Conservation (phyloP, 2,888 invertebrate species). For the Mythimna loreyi region DNA sequence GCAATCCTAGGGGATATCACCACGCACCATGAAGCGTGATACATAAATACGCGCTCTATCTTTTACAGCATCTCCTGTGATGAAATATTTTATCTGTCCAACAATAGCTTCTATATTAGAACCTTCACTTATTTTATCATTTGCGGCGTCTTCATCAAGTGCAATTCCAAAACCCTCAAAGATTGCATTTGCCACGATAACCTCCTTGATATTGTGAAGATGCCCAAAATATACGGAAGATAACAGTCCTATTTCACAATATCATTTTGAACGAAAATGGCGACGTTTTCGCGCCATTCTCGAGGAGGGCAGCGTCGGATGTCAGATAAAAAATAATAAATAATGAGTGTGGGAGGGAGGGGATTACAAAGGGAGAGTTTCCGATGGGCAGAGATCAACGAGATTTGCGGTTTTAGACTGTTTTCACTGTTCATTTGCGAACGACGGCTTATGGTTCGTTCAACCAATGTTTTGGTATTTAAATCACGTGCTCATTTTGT, state of each 20-base stretch:
- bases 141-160: constrained; percentile 29
- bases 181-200: constrained; percentile 37
- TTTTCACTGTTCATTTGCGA: constrained; percentile 60
- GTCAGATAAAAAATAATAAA: constrained; percentile 75
- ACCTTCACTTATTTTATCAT: constrained; percentile 35
- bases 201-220: constrained; percentile 29
- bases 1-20: constrained; percentile 42
- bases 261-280: constrained; percentile 49
- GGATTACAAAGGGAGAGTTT: constrained; percentile 65
- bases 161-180: constrained; percentile 32
- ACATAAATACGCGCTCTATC: constrained; percentile 20
- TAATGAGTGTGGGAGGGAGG: constrained; percentile 67
- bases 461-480: constrained; percentile 45
- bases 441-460: constrained; percentile 54
- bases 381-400: constrained; percentile 72
- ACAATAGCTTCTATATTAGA: constrained; percentile 22
- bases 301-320: constrained; percentile 48
- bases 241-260: constrained; percentile 38
- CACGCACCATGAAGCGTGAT: constrained; percentile 34
- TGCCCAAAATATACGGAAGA: constrained; percentile 39
- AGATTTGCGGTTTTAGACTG: constrained; percentile 64
- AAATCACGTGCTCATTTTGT: constrained; percentile 32
- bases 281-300: constrained; percentile 58
- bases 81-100: constrained; percentile 33
- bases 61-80: constrained; percentile 27